Conservation (phyloP, 1,140 invertebrate genomes). For the Drosophila kikkawai region DNA sequence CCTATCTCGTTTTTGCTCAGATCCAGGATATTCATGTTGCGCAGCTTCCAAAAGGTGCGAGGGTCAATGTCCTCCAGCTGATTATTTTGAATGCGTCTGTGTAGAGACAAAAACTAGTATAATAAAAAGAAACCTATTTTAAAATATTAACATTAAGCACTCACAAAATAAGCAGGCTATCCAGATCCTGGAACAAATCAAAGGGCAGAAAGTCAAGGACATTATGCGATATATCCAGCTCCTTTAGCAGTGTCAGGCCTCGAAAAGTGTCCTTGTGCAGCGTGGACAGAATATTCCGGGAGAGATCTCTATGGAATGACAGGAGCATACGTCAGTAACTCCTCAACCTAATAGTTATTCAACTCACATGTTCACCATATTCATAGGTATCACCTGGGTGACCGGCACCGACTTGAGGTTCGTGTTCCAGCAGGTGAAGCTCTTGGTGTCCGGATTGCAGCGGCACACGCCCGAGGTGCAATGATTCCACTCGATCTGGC, state of each 20-base stretch:
- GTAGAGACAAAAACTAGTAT: slow-evolving; percentile 20
- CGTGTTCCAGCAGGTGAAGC: slow-evolving; percentile 91
- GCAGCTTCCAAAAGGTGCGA: slow-evolving; percentile 88
- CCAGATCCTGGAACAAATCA: slow-evolving; percentile 90
- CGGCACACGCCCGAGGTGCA: slow-evolving; percentile 90
- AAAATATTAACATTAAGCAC: not conserved
- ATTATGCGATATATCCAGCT: slow-evolving; percentile 93
- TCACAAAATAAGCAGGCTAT: slow-evolving; percentile 90
- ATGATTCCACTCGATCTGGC: slow-evolving; percentile 89
- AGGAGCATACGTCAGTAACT: not conserved
- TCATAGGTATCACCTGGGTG: slow-evolving; percentile 89
- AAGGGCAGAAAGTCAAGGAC: slow-evolving; percentile 91
- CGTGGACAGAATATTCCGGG: slow-evolving; percentile 89
- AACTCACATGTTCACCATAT: slow-evolving; percentile 89
- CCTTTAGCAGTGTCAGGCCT: slow-evolving; percentile 88
- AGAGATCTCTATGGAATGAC: slow-evolving; percentile 88
- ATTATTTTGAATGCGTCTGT: slow-evolving; percentile 90
- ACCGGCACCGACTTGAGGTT: slow-evolving; percentile 88
- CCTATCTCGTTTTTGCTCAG: slow-evolving; percentile 90
- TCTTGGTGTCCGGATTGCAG: slow-evolving; percentile 87
- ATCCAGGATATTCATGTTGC: slow-evolving; percentile 90
- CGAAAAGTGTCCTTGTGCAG: slow-evolving; percentile 91
- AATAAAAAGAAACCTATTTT: not conserved
- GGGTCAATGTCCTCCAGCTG: slow-evolving; percentile 89
- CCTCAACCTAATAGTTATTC: not conserved